Evolutionary conservation across 1,140 invertebrate genomes (phyloP), one percentile per base, ranked within the genome.

Genomic region (Drosophila tsacasi): DNA sequence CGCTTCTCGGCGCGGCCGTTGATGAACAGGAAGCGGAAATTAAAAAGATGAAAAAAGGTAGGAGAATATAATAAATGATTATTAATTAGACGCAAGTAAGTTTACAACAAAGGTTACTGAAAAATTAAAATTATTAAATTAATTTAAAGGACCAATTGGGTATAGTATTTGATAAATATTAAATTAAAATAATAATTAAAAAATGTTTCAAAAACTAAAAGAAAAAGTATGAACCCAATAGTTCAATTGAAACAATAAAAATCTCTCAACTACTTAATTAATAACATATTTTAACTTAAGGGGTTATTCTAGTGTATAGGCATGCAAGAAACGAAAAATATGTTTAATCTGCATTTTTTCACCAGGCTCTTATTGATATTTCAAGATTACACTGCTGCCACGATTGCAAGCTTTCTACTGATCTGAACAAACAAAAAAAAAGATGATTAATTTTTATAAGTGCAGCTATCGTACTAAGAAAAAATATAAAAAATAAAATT

Each of bases 1-100:
- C 98, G 13, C 95, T 99, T 5, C 95, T 99, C 69, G 99, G 99
- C 50, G 99, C 98, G 40, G 98, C 98, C 49, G 97, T 97, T 17
- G 97, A 98, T 92, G 96, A 98, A 91, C 97, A 98, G 90, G 96
- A 98, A 91, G 96, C 97, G 81, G 96, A 98, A 94, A 97, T 98
- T 83, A 98, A 98, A 93, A 97, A 98, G 93, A 96, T 97, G 95
- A 98, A 98, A 93, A 98, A 98, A 96, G 97, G 97, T 97, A 54
- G 19, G 76, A 27, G 12, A n/a, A 64, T 21, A 30, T 12, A 47
- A 30, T 9, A 12, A 35, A 27, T 19, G 15, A 12, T 69, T 13
- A 37, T 37, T 2, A 15, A 7, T 21, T 19, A 32, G n/a, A 13
- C 40, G 5, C 6, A n/a, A 17, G 9, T 17, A 55, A 30, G 19